Evolutionary conservation across 2,113 vertebrate species (phyloP), one percentile per base, ranked within the genome.

Genomic region (Crypturellus undulatus): DNA sequence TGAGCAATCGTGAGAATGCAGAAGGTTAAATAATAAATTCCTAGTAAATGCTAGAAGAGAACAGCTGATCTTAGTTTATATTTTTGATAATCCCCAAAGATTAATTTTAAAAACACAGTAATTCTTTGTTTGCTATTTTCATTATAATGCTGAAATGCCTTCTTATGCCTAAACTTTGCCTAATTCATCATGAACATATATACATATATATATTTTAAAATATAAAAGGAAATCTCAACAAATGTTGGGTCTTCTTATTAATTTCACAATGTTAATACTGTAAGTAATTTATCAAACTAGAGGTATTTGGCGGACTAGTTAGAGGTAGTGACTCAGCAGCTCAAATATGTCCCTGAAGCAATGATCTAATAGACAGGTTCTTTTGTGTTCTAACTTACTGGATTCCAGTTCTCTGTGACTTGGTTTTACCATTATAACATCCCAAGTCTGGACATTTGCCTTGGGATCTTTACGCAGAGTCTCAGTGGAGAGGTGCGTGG

Each of bases 181-280:
- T 96, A 93, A 90, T 72, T 71, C 69, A 54, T 67, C 42, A 40
- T 84, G 65, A 92, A 79, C 2, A 4, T 43, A 69, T 25, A 68
- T 92, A 78, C 90, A 94, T 96, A 78, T 90, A 94, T 96, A 60
- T 95, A 90, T 96, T 93, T 93, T 93, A 72, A 90, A 54, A 84
- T 40, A 69, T 63, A 70, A 92, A 84, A 92, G 92, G 85, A 96
- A 94, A 96, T 92, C 84, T 63, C 80, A 58, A n/a, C 67, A 76
- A 90, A 92, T 59, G 73, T 70, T 92, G 81, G 70, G 30, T 16
- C 36, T 84, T 62, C 49, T 89, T 93, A 59, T 89, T 90, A 95
- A 84, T 84, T 89, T 87, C 62, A 76, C 62, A 81, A 69, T 9
- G 18, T 59, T 67, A 58, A 82, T 79, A 90, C 51, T 54, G 87